Percentiles rank a stretch among this genome's conserved stretches.
Evolutionary conservation across 2,113 vertebrate species (phyloP).

Genomic region (Gadus macrocephalus): DNA sequence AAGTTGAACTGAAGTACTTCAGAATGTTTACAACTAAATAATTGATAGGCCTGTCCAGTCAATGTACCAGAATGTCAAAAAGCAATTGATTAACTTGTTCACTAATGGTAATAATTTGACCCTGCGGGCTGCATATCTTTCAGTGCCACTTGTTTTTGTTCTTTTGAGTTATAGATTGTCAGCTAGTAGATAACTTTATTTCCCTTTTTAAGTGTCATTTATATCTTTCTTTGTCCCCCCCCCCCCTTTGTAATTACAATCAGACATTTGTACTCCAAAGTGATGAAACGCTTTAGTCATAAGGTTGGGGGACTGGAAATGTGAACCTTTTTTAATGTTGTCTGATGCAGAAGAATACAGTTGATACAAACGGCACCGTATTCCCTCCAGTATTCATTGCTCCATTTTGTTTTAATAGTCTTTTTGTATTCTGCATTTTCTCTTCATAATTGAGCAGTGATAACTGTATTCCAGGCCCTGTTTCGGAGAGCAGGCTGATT

Average conservation of each 20-base stretch:
- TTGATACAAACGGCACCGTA: constrained; percentile 8
- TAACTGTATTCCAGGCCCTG: constrained; percentile 47
- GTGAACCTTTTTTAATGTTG: constrained; percentile 11
- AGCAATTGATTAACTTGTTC: no score
- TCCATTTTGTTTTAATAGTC: constrained; percentile 32
- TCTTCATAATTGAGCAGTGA: constrained; percentile 49
- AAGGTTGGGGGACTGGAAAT: neutral
- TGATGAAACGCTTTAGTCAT: neutral
- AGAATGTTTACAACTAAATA: no score
- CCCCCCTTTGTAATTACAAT: constrained; percentile 17
- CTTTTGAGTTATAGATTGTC: neutral
- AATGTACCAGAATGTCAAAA: no score
- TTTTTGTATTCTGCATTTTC: constrained; percentile 17
- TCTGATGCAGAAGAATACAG: constrained; percentile 1
- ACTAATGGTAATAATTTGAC: neutral
- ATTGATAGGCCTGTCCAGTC: no score
- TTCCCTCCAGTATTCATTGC: constrained; percentile 39
- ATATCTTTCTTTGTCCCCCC: no score
- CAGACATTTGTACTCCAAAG: constrained; percentile 13
- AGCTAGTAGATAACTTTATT: neutral
- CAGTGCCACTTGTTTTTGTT: neutral
- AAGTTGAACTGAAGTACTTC: no score
- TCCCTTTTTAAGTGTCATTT: neutral
- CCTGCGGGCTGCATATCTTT: neutral
- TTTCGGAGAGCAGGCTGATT: neutral